These are phyloP conservation scores for Phyto melanocephala DNA, from an alignment of 2,888 invertebrate genomes.

Conservation along the genomic window DNA sequence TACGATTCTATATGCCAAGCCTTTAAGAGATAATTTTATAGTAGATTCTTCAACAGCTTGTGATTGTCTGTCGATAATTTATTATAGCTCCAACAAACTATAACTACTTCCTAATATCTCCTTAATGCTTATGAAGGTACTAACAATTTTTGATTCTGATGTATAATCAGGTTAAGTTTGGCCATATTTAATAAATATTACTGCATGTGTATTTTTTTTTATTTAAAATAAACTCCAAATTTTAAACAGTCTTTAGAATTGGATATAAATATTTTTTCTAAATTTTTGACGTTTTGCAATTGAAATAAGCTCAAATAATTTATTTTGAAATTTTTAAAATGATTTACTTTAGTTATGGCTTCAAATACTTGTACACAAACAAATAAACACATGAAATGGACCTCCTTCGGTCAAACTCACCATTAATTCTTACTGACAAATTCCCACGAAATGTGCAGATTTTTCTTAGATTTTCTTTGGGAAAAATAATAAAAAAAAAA, in stretches of 20 bases:
- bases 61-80: too few species aligned
- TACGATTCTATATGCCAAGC: too few species aligned
- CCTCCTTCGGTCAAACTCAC: background rate
- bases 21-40: too few species aligned
- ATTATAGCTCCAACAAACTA: too few species aligned
- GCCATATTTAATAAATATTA: too few species aligned
- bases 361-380: background rate
- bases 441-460: background rate
- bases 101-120: too few species aligned
- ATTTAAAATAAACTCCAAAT: background rate
- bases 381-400: background rate
- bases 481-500: too few species aligned
- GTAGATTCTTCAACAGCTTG: too few species aligned
- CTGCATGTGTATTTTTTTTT: background rate
- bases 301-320: background rate
- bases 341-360: background rate
- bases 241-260: background rate
- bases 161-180: too few species aligned
- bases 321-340: background rate
- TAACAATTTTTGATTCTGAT: too few species aligned
- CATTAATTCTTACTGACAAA: constrained; percentile 33
- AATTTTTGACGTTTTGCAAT: background rate
- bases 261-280: background rate
- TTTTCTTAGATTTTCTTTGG: background rate
- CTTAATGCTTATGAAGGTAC: too few species aligned